Conservation (phyloP, 2,113 vertebrate species). For the Hucho hucho region DNA sequence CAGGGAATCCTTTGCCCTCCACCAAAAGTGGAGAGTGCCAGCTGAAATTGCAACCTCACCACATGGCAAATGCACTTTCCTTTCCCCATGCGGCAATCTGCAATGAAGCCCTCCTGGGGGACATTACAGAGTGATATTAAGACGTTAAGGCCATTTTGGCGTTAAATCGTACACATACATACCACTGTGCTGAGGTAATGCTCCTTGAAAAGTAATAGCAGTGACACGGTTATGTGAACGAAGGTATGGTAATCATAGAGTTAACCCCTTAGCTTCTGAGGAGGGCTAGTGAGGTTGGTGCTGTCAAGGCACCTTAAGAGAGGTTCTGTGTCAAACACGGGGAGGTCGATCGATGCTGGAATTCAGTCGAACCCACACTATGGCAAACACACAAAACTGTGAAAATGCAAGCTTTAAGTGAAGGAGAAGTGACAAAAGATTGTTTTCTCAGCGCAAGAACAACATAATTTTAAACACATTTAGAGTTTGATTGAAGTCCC, state of each 20-base stretch:
- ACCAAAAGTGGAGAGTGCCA: slow-evolving; percentile 48
- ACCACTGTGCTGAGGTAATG: slow-evolving; percentile 34
- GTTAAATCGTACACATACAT: slow-evolving; percentile 54
- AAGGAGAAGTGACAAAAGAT: background rate
- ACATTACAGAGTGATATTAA: slow-evolving; percentile 46
- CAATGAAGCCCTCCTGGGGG: slow-evolving; percentile 43
- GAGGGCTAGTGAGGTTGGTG: slow-evolving; percentile 36
- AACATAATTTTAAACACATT: background rate
- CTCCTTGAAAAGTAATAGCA: slow-evolving; percentile 7
- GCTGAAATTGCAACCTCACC: slow-evolving; percentile 45
- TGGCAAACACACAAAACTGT: too few relatives aligned
- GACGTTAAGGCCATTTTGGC: slow-evolving; percentile 34
- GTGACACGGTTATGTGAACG: slow-evolving; percentile 33
- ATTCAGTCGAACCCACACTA: background rate
- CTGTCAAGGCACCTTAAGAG: slow-evolving; percentile 29
- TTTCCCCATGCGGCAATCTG: slow-evolving; percentile 17
- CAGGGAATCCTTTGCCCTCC: slow-evolving; percentile 56
- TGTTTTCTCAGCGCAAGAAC: background rate
- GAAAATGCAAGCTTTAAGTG: background rate
- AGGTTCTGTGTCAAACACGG: slow-evolving; percentile 22
- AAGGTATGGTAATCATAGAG: slow-evolving; percentile 11
- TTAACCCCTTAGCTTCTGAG: slow-evolving; percentile 25
- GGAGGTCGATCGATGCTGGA: background rate
- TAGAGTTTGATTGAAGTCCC: background rate
- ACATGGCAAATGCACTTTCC: slow-evolving; percentile 51